Evolutionary conservation across 2,888 invertebrate species (phyloP).

Genomic region (Aporophyla nigra): DNA sequence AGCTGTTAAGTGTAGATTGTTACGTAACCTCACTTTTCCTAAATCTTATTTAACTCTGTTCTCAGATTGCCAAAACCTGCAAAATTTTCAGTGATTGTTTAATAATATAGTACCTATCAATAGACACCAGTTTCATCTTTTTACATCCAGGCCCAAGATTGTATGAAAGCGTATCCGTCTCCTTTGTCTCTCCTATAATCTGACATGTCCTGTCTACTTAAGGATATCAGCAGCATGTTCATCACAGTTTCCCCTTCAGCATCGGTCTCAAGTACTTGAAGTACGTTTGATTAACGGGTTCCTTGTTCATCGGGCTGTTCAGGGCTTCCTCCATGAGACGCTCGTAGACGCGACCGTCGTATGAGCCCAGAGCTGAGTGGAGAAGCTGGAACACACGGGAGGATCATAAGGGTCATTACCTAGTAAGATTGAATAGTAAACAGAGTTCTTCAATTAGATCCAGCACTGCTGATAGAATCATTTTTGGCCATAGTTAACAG

Average conservation of each 20-base stretch:
- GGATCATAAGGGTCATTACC: background rate
- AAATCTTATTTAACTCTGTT: too few relatives aligned
- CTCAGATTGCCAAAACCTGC: too few relatives aligned
- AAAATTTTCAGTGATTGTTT: too few relatives aligned
- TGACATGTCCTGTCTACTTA: background rate
- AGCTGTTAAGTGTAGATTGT: too few relatives aligned
- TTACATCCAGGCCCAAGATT: too few relatives aligned
- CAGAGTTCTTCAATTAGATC: background rate
- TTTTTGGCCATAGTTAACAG: background rate
- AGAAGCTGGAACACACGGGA: conserved; percentile 80
- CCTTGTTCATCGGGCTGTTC: conserved; percentile 95
- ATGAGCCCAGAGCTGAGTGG: conserved; percentile 94
- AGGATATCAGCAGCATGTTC: background rate
- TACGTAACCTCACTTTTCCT: too few relatives aligned
- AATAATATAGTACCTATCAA: too few relatives aligned
- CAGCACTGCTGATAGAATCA: background rate
- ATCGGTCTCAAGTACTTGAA: conserved; percentile 94
- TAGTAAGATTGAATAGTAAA: too few relatives aligned
- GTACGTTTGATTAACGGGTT: conserved; percentile 94
- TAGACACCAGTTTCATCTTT: too few relatives aligned
- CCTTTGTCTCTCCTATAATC: background rate
- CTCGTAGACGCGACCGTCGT: conserved; percentile 96
- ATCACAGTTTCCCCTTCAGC: conserved; percentile 92
- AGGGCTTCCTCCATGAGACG: conserved; percentile 94
- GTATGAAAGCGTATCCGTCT: too few relatives aligned